Evolutionary conservation across 2,797 vertebrate species (phyloP).

Genomic region (Tragopan temminckii): DNA sequence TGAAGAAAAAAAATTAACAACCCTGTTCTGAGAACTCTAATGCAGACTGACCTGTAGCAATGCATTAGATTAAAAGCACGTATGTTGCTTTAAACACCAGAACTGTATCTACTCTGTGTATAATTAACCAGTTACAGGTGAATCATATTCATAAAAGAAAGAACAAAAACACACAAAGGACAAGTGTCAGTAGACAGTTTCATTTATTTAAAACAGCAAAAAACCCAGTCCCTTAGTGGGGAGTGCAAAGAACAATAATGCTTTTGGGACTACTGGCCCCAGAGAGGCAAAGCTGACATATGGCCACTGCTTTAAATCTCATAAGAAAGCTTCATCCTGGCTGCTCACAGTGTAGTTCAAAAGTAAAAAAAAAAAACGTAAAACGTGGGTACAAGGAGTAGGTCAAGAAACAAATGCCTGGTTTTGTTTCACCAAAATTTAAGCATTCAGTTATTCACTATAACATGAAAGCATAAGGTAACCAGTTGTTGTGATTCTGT

Average conservation of each 20-base stretch:
- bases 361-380: neutral
- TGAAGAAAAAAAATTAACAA: neutral
- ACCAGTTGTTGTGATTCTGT: no score
- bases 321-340: neutral
- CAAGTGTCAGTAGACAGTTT: neutral
- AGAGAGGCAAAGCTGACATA: neutral
- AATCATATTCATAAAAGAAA: rapidly evolving
- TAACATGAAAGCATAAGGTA: neutral
- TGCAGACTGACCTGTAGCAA: neutral
- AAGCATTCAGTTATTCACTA: rapidly evolving
- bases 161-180: neutral
- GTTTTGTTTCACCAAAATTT: neutral
- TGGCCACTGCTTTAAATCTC: neutral
- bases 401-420: neutral
- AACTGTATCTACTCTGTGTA: neutral
- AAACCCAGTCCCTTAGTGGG: neutral
- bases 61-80: neutral
- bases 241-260: no score
- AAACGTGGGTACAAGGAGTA: neutral
- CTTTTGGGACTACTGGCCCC: rapidly evolving
- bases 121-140: neutral
- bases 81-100: neutral
- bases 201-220: slow-evolving; percentile 17
- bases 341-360: neutral
- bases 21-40: neutral